A percentile compares a stretch with the other conserved stretches of the same genome.
phyloP scores from a whole-genome alignment of 2,113 vertebrate species.

The Hypocryptadius cinnamomeus region DNA sequence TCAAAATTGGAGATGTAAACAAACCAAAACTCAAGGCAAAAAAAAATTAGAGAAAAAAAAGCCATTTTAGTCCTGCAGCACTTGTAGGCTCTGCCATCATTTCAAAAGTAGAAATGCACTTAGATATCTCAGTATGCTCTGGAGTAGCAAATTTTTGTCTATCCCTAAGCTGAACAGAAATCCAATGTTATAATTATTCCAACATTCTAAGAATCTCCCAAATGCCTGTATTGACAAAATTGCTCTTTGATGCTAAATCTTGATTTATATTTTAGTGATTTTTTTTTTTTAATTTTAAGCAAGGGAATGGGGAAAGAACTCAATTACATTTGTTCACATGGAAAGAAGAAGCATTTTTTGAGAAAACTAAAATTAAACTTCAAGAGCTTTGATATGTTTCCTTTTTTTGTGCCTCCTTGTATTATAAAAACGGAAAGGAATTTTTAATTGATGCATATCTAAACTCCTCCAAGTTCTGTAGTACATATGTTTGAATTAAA shows the following conservation, averaged over 20 bases:
- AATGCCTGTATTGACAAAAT: neutral
- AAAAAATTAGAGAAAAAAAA: no score
- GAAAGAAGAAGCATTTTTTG: neutral
- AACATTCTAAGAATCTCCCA: neutral
- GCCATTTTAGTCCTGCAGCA: neutral
- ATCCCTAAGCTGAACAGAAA: neutral
- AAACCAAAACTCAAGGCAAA: neutral
- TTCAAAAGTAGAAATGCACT: neutral
- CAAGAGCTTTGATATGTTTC: neutral
- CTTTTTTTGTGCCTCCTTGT: neutral
- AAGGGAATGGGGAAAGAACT: neutral
- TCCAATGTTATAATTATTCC: neutral
- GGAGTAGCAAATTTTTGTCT: neutral
- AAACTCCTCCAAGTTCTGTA: neutral
- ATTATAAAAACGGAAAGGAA: neutral
- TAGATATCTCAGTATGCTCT: neutral
- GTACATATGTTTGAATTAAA: constrained; percentile 27
- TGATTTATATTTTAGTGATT: neutral
- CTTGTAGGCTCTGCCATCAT: neutral
- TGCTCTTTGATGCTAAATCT: neutral
- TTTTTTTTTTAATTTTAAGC: neutral
- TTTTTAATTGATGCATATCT: constrained; percentile 17
- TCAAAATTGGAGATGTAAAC: neutral
- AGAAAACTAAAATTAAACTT: constrained; percentile 13
- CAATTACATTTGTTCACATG: neutral